Percentiles rank a stretch among this genome's conserved stretches.
Evolutionary conservation across 2,888 invertebrate genomes (phyloP).

Genomic region (Caenorhabditis wallacei): DNA sequence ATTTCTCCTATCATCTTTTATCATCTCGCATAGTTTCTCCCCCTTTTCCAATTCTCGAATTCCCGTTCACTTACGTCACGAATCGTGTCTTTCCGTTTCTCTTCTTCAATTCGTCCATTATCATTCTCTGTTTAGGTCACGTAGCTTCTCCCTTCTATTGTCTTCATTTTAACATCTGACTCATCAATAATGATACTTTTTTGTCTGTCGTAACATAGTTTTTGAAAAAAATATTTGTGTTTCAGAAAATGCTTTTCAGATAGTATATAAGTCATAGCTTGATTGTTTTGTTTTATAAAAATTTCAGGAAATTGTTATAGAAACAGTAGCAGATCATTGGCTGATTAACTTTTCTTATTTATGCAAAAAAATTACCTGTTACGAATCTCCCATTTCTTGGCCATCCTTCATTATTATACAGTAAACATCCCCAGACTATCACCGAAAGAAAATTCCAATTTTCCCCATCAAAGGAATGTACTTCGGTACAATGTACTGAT

Average conservation of each 20-base stretch:
- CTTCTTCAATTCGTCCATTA: conserved; percentile 22
- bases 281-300: no score
- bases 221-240: no score
- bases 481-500: background rate
- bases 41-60: background rate
- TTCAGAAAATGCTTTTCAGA: no score
- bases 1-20: background rate
- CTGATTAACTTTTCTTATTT: no score
- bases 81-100: conserved; percentile 5
- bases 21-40: background rate
- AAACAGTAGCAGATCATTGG: no score
- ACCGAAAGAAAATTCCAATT: background rate
- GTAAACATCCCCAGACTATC: no score
- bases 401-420: no score
- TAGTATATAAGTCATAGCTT: no score
- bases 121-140: conserved; percentile 41
- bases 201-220: background rate
- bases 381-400: no score
- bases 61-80: conserved; percentile 46
- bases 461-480: background rate
- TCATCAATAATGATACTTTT: conserved; percentile 22
- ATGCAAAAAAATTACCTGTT: no score
- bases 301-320: no score
- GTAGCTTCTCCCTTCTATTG: conserved; percentile 34
- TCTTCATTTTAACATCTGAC: conserved; percentile 39